These are phyloP conservation scores for Sinocyclocheilus anshuiensis DNA, from an alignment of 2,113 vertebrate genomes.

Conservation along the genomic window DNA sequence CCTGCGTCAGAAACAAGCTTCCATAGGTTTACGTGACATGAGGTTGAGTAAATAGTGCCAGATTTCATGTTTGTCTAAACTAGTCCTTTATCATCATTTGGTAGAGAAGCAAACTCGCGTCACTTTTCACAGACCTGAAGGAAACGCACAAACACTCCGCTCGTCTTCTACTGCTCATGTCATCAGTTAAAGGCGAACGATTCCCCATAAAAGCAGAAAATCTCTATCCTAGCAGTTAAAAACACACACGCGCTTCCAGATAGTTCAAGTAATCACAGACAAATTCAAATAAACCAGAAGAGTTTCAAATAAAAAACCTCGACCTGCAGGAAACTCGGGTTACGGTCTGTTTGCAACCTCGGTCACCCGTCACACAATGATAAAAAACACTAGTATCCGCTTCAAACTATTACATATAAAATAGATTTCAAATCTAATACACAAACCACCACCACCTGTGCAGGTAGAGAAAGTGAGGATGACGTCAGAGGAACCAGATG, in stretches of 20 bases:
- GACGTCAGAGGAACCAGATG: not conserved
- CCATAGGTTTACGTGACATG: not conserved
- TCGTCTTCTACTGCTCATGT: slow-evolving; percentile 40
- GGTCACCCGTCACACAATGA: slow-evolving; percentile 27
- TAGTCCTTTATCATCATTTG: slow-evolving; percentile 38
- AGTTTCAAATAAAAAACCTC: slow-evolving; percentile 24
- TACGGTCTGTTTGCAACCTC: not conserved
- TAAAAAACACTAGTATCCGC: slow-evolving; percentile 38
- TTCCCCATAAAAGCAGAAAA: slow-evolving; percentile 37
- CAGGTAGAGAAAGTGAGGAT: slow-evolving; percentile 26
- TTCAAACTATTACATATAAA: slow-evolving; percentile 33
- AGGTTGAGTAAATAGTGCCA: not conserved
- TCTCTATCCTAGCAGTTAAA: slow-evolving; percentile 23
- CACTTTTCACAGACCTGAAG: slow-evolving; percentile 44
- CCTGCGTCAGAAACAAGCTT: not conserved
- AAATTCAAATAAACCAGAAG: slow-evolving; percentile 30
- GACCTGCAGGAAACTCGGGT: slow-evolving; percentile 32
- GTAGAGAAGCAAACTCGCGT: slow-evolving; percentile 38
- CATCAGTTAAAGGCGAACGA: slow-evolving; percentile 41
- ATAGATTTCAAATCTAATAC: slow-evolving; percentile 27
- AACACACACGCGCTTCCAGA: slow-evolving; percentile 41
- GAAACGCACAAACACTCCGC: slow-evolving; percentile 10
- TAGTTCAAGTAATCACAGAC: slow-evolving; percentile 59
- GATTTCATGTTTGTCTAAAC: not conserved
- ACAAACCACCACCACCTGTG: slow-evolving; percentile 4